Percentiles rank a stretch among this genome's conserved stretches.
Evolutionary conservation across 2,113 vertebrate species (phyloP).

Genomic region (Grantiella picta): DNA sequence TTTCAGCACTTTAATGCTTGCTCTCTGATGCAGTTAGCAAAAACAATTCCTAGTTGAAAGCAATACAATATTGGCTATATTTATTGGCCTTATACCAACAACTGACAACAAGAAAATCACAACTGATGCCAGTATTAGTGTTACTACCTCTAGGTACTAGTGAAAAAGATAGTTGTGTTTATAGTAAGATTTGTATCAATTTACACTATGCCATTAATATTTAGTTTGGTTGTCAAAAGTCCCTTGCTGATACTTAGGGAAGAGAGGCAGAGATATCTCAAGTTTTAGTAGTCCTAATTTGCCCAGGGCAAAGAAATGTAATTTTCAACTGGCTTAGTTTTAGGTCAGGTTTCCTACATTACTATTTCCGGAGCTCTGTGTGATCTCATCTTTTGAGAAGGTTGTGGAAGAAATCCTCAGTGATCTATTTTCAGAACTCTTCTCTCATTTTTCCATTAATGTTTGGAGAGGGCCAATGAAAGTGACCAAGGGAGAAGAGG

Average conservation of each 20-base stretch:
- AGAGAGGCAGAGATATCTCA: not conserved
- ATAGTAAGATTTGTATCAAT: not conserved
- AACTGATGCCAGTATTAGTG: not conserved
- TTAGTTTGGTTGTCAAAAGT: not conserved
- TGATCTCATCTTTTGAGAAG: not conserved
- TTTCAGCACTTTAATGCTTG: constrained; percentile 13
- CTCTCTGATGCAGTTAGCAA: not conserved
- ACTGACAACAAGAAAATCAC: not conserved
- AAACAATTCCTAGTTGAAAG: not conserved
- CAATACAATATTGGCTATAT: not conserved
- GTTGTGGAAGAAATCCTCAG: not conserved
- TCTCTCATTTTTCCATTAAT: not conserved
- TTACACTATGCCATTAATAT: not conserved
- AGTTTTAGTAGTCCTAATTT: not conserved
- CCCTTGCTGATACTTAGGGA: not conserved
- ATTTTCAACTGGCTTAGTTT: not conserved
- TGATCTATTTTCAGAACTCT: not conserved
- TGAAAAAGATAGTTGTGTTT: not conserved
- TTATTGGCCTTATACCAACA: not conserved
- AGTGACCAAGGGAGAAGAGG: not conserved
- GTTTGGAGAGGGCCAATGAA: not conserved
- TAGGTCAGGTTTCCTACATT: not conserved
- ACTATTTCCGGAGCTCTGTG: not conserved
- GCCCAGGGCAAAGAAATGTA: not conserved
- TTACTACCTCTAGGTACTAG: not conserved